phyloP scores from a whole-genome alignment of 2,888 invertebrate species.

The Theretra japonica region DNA sequence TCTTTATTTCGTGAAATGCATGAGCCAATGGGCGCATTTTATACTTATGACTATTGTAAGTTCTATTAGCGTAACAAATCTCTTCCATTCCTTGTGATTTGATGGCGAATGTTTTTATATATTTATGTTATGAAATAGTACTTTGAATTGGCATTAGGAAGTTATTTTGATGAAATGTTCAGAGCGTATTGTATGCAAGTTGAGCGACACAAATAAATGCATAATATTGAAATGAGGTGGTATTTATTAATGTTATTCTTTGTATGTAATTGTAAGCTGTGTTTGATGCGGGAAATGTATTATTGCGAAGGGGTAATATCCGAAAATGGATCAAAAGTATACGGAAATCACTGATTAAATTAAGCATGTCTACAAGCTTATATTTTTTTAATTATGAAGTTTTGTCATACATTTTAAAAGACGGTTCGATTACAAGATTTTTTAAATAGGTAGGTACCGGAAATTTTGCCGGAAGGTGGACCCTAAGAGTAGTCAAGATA shows the following conservation, averaged over 20 bases:
- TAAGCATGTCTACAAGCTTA: too few species aligned
- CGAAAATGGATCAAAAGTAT: too few species aligned
- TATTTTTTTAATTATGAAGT: too few species aligned
- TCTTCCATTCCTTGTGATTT: constrained; percentile 23
- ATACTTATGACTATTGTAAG: neutral
- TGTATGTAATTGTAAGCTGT: neutral
- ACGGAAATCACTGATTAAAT: too few species aligned
- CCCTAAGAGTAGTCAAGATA: too few species aligned
- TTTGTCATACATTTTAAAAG: too few species aligned
- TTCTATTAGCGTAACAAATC: neutral
- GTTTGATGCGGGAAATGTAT: too few species aligned
- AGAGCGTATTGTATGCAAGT: constrained; percentile 3
- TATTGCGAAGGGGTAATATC: too few species aligned
- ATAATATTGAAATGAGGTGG: neutral
- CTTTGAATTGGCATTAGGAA: constrained; percentile 18
- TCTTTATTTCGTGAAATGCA: neutral
- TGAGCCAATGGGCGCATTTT: neutral
- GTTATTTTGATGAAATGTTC: neutral
- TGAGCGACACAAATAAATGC: neutral
- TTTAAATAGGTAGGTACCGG: too few species aligned
- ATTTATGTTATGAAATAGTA: neutral
- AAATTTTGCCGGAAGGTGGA: too few species aligned
- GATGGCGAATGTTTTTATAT: neutral
- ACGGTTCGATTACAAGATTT: too few species aligned
- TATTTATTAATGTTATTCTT: neutral